Evolutionary conservation across 2,888 invertebrate species (phyloP).

Genomic region (Parascotia fuliginaria): DNA sequence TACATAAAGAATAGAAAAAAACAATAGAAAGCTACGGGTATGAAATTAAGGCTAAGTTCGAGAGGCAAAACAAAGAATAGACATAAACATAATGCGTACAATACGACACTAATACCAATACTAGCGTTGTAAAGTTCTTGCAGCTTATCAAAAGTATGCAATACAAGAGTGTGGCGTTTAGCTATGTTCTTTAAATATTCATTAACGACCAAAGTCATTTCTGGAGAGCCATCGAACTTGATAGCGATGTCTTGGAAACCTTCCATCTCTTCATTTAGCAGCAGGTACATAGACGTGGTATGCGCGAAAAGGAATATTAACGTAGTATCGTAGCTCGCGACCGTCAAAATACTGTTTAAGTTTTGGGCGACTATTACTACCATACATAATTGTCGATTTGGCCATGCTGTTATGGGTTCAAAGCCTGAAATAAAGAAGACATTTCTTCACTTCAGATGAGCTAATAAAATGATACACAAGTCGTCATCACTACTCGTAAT

Average conservation of each 20-base stretch:
- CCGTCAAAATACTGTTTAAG: slow-evolving; percentile 35
- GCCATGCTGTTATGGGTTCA: slow-evolving; percentile 34
- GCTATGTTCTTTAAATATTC: slow-evolving; percentile 38
- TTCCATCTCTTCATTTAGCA: slow-evolving; percentile 46
- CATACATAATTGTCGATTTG: slow-evolving; percentile 48
- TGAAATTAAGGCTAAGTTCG: slow-evolving; percentile 44
- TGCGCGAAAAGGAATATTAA: slow-evolving; percentile 52
- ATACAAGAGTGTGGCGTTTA: slow-evolving; percentile 39
- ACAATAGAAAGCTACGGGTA: slow-evolving; percentile 43
- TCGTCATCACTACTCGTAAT: no score
- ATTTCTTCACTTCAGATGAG: neutral
- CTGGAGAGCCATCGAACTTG: slow-evolving; percentile 17
- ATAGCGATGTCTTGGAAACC: slow-evolving; percentile 24
- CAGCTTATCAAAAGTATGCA: slow-evolving; percentile 45
- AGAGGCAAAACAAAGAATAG: slow-evolving; percentile 51
- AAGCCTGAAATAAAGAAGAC: slow-evolving; percentile 37
- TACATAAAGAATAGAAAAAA: slow-evolving; percentile 53
- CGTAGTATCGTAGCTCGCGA: slow-evolving; percentile 44
- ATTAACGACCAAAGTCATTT: slow-evolving; percentile 21
- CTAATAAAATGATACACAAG: no score
- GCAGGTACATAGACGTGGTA: slow-evolving; percentile 46
- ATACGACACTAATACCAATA: slow-evolving; percentile 45
- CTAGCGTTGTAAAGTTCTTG: slow-evolving; percentile 43
- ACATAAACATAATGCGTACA: slow-evolving; percentile 47
- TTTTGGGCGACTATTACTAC: slow-evolving; percentile 44